These are phyloP conservation scores for Puffinus mauretanicus DNA, from an alignment of 2,113 vertebrate species.

Conservation along the genomic window DNA sequence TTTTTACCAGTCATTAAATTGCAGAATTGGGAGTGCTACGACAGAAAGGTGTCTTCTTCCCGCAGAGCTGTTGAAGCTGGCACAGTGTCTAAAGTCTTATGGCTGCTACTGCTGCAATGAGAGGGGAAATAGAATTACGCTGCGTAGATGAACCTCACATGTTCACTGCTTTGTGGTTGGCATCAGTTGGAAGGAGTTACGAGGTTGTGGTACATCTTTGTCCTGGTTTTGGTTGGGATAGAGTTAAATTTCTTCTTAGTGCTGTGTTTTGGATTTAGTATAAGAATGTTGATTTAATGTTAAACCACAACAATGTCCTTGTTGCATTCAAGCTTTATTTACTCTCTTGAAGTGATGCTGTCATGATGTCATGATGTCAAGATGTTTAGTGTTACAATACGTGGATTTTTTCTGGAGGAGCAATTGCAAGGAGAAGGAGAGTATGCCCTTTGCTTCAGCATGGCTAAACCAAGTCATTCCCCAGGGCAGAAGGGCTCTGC, in stretches of 20 bases:
- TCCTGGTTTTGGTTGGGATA: too few species aligned
- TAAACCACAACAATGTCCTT: not conserved
- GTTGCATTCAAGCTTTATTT: not conserved
- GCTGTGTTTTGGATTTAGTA: too few species aligned
- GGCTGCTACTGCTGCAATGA: not conserved
- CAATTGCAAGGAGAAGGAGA: not conserved
- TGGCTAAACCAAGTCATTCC: not conserved
- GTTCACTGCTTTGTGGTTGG: not conserved
- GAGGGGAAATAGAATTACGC: not conserved
- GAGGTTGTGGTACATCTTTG: not conserved
- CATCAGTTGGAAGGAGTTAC: not conserved
- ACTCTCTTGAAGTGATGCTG: not conserved
- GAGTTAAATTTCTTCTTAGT: too few species aligned
- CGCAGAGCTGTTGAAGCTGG: rapidly evolving
- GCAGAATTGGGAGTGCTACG: not conserved
- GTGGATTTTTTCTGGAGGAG: not conserved
- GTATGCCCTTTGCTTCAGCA: not conserved
- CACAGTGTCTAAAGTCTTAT: not conserved
- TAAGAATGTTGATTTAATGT: too few species aligned
- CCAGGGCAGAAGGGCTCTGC: not conserved
- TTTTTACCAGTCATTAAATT: not conserved
- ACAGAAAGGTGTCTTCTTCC: not conserved
- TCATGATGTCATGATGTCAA: not conserved
- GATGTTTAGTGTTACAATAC: not conserved
- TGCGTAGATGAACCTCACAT: not conserved